Conservation (phyloP, 64 coral and sea anemone genomes). For the Porites lutea region DNA sequence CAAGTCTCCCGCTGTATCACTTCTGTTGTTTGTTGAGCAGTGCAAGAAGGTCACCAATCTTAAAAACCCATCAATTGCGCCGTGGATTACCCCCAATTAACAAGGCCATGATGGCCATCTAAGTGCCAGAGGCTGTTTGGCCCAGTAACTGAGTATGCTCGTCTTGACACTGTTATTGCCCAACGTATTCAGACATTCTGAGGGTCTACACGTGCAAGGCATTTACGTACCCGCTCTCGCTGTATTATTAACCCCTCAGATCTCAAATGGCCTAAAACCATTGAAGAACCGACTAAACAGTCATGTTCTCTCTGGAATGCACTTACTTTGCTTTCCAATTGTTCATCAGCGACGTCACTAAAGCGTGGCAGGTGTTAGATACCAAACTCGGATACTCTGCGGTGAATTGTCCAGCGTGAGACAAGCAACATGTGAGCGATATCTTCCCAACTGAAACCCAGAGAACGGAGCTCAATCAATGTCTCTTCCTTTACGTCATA, state of each 20-base stretch:
- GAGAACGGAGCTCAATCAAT: neutral
- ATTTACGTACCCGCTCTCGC: neutral
- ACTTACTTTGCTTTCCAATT: neutral
- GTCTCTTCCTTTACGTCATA: conserved; percentile 35
- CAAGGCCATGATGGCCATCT: neutral
- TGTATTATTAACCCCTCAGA: too few species aligned
- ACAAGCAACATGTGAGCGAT: conserved; percentile 39
- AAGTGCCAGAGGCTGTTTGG: too few species aligned
- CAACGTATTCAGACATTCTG: neutral
- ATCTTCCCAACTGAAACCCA: conserved; percentile 13
- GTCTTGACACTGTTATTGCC: neutral
- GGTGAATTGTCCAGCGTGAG: conserved; percentile 36
- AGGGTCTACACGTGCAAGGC: neutral
- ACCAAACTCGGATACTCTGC: conserved; percentile 24
- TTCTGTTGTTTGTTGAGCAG: conserved; percentile 30
- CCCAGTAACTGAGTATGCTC: neutral
- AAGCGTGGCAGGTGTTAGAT: neutral
- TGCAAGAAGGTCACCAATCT: neutral
- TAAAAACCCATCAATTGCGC: neutral
- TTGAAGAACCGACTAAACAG: conserved; percentile 4
- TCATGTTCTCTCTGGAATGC: conserved; percentile 7
- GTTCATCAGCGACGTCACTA: conserved; percentile 12
- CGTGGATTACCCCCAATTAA: neutral
- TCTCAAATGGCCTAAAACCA: neutral
- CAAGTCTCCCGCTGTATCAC: conserved; percentile 18